These are phyloP conservation scores for Danio choprae DNA, from an alignment of 2,797 vertebrate species.

Conservation along the genomic window DNA sequence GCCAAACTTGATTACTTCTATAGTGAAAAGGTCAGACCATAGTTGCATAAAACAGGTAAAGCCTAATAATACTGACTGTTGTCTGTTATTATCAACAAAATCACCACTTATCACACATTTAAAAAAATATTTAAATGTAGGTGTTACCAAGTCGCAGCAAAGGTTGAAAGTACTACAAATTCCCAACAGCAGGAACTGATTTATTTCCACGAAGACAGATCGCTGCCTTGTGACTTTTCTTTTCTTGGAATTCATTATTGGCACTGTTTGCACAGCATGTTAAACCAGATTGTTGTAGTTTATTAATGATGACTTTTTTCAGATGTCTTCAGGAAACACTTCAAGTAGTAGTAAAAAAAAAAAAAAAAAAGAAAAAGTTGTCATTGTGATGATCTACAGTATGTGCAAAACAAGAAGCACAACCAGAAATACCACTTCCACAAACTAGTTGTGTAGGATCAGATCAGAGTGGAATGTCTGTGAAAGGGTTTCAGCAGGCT, in stretches of 20 bases:
- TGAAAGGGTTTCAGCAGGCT: too few species aligned
- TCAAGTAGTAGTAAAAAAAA: too few species aligned
- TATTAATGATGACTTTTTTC: not conserved
- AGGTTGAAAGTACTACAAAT: not conserved
- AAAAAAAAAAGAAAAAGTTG: too few species aligned
- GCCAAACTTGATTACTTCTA: conserved; percentile 9
- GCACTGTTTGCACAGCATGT: not conserved
- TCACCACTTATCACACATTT: not conserved
- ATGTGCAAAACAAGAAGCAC: not conserved
- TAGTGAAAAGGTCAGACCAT: not conserved
- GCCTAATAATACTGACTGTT: not conserved
- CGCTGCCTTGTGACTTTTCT: not conserved
- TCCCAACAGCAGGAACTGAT: not conserved
- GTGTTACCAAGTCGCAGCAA: not conserved
- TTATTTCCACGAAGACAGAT: not conserved
- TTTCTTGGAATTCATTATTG: not conserved
- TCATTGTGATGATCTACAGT: too few species aligned
- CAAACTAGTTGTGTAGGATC: not conserved
- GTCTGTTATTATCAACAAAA: not conserved
- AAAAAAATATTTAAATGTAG: not conserved
- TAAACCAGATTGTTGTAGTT: not conserved
- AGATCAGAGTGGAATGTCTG: not conserved
- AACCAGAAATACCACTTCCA: not conserved
- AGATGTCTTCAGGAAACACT: too few species aligned
- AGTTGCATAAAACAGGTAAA: not conserved